phyloP scores from a whole-genome alignment of 2,888 invertebrate species.

The Cosmia pyralina region DNA sequence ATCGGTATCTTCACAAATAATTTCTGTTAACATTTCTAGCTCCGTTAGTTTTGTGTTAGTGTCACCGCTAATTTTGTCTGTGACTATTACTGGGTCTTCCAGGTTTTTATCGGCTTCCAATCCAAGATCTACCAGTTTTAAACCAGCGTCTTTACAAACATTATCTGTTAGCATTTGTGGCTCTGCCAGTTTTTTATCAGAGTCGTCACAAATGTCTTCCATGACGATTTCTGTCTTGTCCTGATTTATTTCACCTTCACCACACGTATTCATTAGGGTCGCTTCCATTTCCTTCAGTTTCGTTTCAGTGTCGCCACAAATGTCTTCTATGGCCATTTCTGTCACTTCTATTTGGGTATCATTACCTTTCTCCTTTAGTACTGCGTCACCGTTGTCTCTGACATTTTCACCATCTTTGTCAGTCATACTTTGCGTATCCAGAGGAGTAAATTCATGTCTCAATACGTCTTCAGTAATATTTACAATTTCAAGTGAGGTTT shows the following conservation, averaged over 20 bases:
- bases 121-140: not conserved
- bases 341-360: not conserved
- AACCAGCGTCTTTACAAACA: not conserved
- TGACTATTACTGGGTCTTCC: not conserved
- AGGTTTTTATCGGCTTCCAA: not conserved
- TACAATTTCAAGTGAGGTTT: not conserved
- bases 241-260: not conserved
- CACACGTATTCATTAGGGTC: not conserved
- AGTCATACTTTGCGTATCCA: not conserved
- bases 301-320: not conserved
- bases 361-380: not conserved
- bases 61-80: not conserved
- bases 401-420: not conserved
- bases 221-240: not conserved
- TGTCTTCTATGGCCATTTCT: not conserved
- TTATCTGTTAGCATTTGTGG: not conserved
- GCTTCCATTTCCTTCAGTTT: not conserved
- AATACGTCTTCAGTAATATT: slow-evolving; percentile 5
- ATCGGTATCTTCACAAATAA: not conserved
- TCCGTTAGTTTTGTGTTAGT: not conserved
- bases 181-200: not conserved
- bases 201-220: slow-evolving; percentile 1
- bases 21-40: not conserved
- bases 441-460: not conserved
- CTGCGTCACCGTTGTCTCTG: not conserved